Base-by-base conservation (phyloP, 2,797 vertebrate species). In the Pelobates cultripes region DNA sequence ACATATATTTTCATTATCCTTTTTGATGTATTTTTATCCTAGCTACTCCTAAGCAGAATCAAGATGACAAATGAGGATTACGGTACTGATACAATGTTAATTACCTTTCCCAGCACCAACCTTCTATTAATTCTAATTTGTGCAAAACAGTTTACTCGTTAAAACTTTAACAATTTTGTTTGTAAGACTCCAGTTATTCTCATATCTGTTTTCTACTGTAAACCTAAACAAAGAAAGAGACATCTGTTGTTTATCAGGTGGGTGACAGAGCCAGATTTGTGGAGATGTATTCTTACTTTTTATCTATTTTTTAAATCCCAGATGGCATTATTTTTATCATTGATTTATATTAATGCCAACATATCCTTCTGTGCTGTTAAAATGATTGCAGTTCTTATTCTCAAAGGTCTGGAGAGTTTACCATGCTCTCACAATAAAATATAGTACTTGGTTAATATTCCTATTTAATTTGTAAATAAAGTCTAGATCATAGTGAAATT, bases 1-100 rank as follows among this genome's bases (percentile, higher is more conserved):
- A 57, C 47, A 41, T 57, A 66, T 4, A 57, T 73, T 82, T 77
- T 72, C 61, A 77, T 77, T 76, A 71, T 77, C 41, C 51, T 57
- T 40, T 68, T 41, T 77, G 55, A 67, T 73, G 69, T 45, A 67
- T 41, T 53, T 73, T 45, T 41, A 67, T 77, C 28, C 42, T 10
- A 3, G 7, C 7, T 55, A 57, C 51, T 66, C 71, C 45, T 45
- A 77, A 41, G n/a, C 61, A 82, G 75, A 81, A 14, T 10, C n/a
- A 13, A 73, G 63, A 45, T 77, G 74, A 68, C 8, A 72, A 73
- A 41, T 77, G 44, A 67, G 69, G 45, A 44, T 67, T 77, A 57
- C 10, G 7, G 4, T 43, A 61, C 61, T 77, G 69, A 55, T 67
- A 44, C 44, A 72, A 66, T 82, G 45, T 70, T 82, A 77, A 72